Percentiles rank a stretch among this genome's conserved stretches.
These are phyloP conservation scores for Cryptoprocta ferox DNA, from an alignment of 2,797 vertebrate species.

Conservation along the genomic window DNA sequence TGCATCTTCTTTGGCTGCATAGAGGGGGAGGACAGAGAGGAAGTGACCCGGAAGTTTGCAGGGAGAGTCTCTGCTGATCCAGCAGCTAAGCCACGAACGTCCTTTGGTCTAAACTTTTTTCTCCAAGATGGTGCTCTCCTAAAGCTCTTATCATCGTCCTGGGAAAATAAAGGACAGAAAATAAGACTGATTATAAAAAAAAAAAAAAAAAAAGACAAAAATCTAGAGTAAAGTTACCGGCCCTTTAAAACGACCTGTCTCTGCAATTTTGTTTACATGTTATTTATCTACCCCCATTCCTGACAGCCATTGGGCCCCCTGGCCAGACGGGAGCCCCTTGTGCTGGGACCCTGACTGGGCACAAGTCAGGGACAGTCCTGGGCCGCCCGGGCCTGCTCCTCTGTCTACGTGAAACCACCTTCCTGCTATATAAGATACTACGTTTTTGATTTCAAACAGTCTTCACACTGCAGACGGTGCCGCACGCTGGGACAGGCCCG, in stretches of 20 bases:
- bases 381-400: rapidly evolving
- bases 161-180: conserved; percentile 64
- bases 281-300: neutral
- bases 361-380: rapidly evolving
- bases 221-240: rapidly evolving
- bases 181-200: neutral
- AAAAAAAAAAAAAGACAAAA: neutral
- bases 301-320: rapidly evolving
- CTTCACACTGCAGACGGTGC: neutral
- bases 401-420: neutral
- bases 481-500: neutral
- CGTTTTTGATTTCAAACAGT: neutral
- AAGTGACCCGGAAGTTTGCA: conserved; percentile 95
- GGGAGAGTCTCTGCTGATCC: conserved; percentile 96
- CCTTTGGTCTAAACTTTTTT: conserved; percentile 98
- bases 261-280: rapidly evolving
- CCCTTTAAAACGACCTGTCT: neutral
- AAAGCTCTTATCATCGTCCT: conserved; percentile 99
- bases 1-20: conserved; percentile 97
- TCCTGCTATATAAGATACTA: rapidly evolving
- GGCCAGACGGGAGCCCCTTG: neutral
- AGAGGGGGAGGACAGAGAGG: conserved; percentile 93
- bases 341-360: no score
- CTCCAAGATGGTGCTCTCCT: conserved; percentile 98
- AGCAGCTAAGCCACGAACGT: conserved; percentile 92